These are phyloP conservation scores for Drosophila subobscura DNA, from an alignment of 1,140 invertebrate species.

Conservation along the genomic window DNA sequence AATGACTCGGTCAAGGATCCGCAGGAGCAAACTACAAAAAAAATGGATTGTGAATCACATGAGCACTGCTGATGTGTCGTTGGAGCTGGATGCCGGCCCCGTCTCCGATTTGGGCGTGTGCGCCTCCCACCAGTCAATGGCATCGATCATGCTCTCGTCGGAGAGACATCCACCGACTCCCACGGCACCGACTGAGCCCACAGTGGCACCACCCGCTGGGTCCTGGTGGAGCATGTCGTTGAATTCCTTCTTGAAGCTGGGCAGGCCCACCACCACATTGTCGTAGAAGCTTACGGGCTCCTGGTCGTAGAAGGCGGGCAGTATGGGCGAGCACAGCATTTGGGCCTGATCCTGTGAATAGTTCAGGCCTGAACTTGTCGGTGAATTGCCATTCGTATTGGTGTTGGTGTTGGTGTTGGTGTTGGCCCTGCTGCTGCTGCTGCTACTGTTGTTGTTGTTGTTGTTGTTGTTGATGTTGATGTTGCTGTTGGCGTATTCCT, in stretches of 20 bases:
- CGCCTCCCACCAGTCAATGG: conserved; percentile 85
- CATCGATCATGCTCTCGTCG: conserved; percentile 84
- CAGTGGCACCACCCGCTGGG: conserved; percentile 35
- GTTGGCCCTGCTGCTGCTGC: conserved; percentile 21
- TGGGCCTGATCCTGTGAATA: conserved; percentile 32
- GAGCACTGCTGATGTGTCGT: conserved; percentile 16
- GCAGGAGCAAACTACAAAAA: no score
- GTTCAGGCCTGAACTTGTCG: no score
- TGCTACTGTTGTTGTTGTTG: conserved; percentile 22
- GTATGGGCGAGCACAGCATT: conserved; percentile 44
- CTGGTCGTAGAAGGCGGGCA: conserved; percentile 72
- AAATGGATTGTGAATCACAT: conserved; percentile 17
- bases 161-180: conserved; percentile 59
- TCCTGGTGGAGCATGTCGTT: conserved; percentile 80
- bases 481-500: conserved; percentile 64
- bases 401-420: conserved; percentile 11
- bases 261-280: conserved; percentile 59
- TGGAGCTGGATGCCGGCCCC: conserved; percentile 41
- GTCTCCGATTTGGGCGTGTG: conserved; percentile 81
- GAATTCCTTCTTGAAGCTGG: conserved; percentile 78
- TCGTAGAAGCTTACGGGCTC: conserved; percentile 73
- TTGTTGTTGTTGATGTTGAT: conserved; percentile 30
- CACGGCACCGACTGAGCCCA: no score
- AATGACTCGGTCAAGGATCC: conserved; percentile 40
- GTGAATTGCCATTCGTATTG: conserved; percentile 1